These are phyloP conservation scores for Myiotriccus ornatus DNA, from an alignment of 2,797 vertebrate genomes.

Conservation along the genomic window DNA sequence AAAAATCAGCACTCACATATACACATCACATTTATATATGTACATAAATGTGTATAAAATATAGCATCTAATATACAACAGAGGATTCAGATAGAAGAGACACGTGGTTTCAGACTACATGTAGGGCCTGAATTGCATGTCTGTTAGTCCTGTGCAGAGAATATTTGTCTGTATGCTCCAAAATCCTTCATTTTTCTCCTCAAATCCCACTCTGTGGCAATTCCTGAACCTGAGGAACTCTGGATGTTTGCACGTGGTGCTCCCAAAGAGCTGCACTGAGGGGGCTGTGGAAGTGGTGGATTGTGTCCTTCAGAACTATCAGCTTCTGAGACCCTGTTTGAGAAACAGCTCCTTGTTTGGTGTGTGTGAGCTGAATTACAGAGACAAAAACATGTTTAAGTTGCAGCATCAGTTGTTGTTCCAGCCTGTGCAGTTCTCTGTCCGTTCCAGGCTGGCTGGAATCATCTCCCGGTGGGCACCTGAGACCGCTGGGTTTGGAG, in stretches of 20 bases:
- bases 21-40: accelerated
- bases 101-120: accelerated
- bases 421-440: not conserved
- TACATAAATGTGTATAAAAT: not conserved
- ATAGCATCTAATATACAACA: accelerated
- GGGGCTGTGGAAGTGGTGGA: accelerated
- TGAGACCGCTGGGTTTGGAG: not conserved
- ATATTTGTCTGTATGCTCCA: not conserved
- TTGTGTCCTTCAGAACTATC: not conserved
- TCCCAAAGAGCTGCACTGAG: not conserved
- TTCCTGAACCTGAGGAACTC: not conserved
- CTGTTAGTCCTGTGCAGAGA: accelerated
- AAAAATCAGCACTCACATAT: accelerated
- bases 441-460: not conserved
- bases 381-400: not conserved
- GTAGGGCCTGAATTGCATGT: accelerated
- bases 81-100: not conserved
- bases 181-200: not conserved
- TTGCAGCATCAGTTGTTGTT: not conserved
- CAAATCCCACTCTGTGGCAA: not conserved
- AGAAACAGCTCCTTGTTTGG: not conserved
- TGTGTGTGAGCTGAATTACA: not conserved
- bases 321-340: not conserved
- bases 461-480: not conserved
- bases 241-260: accelerated